Evolutionary conservation across 2,113 vertebrate species (phyloP).

Genomic region (Salvator merianae): DNA sequence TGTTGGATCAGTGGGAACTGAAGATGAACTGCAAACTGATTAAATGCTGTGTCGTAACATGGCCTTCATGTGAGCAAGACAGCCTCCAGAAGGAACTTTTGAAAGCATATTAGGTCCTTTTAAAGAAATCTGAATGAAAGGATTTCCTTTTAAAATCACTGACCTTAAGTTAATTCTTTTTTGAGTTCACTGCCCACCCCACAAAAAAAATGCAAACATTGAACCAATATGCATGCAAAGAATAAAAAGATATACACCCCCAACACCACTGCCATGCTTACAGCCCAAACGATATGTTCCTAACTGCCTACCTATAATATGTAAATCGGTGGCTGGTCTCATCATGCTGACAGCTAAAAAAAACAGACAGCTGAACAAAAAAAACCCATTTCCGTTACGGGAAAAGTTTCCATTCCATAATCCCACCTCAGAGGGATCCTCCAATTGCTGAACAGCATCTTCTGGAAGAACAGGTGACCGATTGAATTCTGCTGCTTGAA

Average conservation of each 20-base stretch:
- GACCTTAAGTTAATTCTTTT: too few relatives aligned
- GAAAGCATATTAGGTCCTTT: too few relatives aligned
- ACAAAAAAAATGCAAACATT: too few relatives aligned
- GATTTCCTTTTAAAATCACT: too few relatives aligned
- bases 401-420: neutral
- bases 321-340: neutral
- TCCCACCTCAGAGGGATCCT: constrained; percentile 28
- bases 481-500: constrained; percentile 35
- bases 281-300: neutral
- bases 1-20: too few relatives aligned
- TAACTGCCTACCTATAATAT: neutral
- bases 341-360: neutral
- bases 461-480: constrained; percentile 53
- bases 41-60: too few relatives aligned
- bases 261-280: neutral
- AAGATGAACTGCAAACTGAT: too few relatives aligned
- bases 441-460: constrained; percentile 25
- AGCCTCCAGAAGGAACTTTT: too few relatives aligned
- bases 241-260: neutral
- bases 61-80: too few relatives aligned
- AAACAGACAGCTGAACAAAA: neutral
- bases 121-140: too few relatives aligned
- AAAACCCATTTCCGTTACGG: neutral
- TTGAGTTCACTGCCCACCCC: too few relatives aligned
- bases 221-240: too few relatives aligned